Base-by-base conservation (phyloP, 2,113 vertebrate genomes). In the Lepisosteus osseus region DNA sequence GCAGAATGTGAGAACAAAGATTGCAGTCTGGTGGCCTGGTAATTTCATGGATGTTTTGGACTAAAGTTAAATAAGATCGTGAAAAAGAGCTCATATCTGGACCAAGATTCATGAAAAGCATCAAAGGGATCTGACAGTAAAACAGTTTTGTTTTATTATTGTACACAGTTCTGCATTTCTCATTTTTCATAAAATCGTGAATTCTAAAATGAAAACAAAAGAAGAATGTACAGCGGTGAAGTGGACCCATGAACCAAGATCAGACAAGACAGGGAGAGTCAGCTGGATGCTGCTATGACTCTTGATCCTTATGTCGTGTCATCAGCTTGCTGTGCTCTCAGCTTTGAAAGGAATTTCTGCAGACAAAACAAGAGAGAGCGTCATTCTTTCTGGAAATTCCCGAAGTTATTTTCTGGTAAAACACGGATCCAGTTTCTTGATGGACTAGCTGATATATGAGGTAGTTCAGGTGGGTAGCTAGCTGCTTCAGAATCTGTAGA, bases 331-430 rank as follows among this genome's bases (percentile, higher is more conserved):
- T 68, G 65, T 2, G 57, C 47, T 44, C 5, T 68, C 56, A 14
- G 54, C 72, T 74, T 74, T 61, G 44, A 14, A 14, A 74, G 11
- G 29, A 68, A 65, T 43, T 54, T 69, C 72, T 74, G 67, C 57
- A 65, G n/a, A n/a, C 44, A 57, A 54, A 63, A 63, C 29, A 6
- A 17, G 14, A 64, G 15, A 43, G 51, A 51, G 44, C 9, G 47
- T 51, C 47, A 51, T 51, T 29, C 29, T 29, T 29, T 29, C 2
- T 29, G 29, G 29, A 29, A 29, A 29, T 29, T 29, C 29, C 29
- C 2, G 1, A 29, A 29, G 29, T 29, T 29, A 29, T 29, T 29
- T 29, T 29, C 29, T 29, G 29, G 29, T 29, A 29, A 29, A 29
- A 29, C 29, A 29, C 2, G 29, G 29, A 29, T 29, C 29, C 29